These are phyloP conservation scores for Pedicia rivosa DNA, from an alignment of 2,888 invertebrate genomes.

Conservation along the genomic window DNA sequence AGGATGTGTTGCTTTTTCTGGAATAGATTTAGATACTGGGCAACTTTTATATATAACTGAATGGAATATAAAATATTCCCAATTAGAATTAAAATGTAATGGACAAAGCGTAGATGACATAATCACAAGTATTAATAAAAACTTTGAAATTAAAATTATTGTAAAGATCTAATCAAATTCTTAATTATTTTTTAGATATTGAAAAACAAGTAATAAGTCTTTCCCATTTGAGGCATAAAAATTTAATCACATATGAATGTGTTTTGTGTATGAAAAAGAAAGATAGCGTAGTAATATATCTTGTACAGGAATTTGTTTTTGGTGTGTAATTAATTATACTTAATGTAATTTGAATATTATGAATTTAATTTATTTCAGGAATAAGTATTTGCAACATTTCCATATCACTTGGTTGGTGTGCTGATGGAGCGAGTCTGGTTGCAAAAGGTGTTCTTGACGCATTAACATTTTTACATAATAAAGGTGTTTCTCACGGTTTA, in stretches of 20 bases:
- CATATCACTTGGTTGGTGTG: conserved; percentile 26
- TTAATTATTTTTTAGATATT: conserved; percentile 28
- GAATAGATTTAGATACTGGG: conserved; percentile 58
- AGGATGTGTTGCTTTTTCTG: conserved; percentile 58
- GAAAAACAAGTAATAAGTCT: conserved; percentile 66
- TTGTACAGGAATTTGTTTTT: conserved; percentile 51
- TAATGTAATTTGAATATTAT: background rate
- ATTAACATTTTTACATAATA: conserved; percentile 61
- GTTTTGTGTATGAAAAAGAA: conserved; percentile 46
- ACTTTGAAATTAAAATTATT: background rate
- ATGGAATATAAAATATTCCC: conserved; percentile 45
- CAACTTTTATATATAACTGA: conserved; percentile 57
- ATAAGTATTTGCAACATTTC: conserved; percentile 27
- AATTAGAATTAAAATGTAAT: conserved; percentile 24
- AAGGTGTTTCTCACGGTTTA: conserved; percentile 69
- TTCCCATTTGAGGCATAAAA: conserved; percentile 49
- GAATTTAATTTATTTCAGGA: conserved; percentile 22
- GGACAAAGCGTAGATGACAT: conserved; percentile 27
- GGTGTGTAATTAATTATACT: conserved; percentile 23
- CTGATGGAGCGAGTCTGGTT: conserved; percentile 34
- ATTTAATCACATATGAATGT: conserved; percentile 60
- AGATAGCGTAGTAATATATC: conserved; percentile 45
- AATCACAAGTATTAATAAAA: conserved; percentile 15
- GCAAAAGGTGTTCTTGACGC: conserved; percentile 58
- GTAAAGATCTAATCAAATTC: background rate